Percentiles rank a stretch among this genome's conserved stretches.
Evolutionary conservation across 2,797 vertebrate genomes (phyloP).

Genomic region (Microctenopoma steveboyesi): DNA sequence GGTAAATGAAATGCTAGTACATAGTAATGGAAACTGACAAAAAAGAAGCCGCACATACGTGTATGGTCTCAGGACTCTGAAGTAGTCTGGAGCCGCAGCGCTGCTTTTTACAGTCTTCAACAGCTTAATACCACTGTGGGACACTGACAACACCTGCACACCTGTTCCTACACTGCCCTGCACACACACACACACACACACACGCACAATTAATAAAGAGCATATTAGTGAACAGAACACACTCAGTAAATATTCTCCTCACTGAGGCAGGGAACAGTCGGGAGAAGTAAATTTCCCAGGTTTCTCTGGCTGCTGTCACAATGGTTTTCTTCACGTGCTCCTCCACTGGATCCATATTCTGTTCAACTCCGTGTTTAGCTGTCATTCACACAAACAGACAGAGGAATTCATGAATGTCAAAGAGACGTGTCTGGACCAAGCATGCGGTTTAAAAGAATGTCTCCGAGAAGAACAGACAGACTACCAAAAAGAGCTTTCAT

Average conservation of each 20-base stretch:
- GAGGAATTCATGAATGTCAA: constrained; percentile 44
- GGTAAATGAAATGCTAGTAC: neutral
- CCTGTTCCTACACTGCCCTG: constrained; percentile 97
- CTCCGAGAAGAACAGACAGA: constrained; percentile 50
- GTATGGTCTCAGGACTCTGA: constrained; percentile 89
- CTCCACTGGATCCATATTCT: constrained; percentile 87
- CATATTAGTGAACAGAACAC: neutral
- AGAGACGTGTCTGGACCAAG: constrained; percentile 34
- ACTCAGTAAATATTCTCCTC: constrained; percentile 34
- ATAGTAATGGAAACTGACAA: neutral
- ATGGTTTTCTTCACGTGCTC: constrained; percentile 90
- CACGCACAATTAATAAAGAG: constrained; percentile 25
- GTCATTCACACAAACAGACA: constrained; percentile 58
- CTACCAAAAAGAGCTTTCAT: constrained; percentile 95
- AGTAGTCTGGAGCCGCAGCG: constrained; percentile 85
- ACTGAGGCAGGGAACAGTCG: constrained; percentile 97
- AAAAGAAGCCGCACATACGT: constrained; percentile 79
- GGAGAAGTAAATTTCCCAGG: constrained; percentile 95
- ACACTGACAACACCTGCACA: constrained; percentile 93
- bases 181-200: constrained; percentile 55
- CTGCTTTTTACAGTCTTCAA: constrained; percentile 89
- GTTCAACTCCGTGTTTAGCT: constrained; percentile 90
- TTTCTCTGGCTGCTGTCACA: constrained; percentile 86
- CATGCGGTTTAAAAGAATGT: constrained; percentile 13
- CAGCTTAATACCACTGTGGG: constrained; percentile 91